Percentiles rank a stretch among this genome's conserved stretches.
These are phyloP conservation scores for Brachionus rubens DNA, from an alignment of 1,140 invertebrate species.

Conservation along the genomic window DNA sequence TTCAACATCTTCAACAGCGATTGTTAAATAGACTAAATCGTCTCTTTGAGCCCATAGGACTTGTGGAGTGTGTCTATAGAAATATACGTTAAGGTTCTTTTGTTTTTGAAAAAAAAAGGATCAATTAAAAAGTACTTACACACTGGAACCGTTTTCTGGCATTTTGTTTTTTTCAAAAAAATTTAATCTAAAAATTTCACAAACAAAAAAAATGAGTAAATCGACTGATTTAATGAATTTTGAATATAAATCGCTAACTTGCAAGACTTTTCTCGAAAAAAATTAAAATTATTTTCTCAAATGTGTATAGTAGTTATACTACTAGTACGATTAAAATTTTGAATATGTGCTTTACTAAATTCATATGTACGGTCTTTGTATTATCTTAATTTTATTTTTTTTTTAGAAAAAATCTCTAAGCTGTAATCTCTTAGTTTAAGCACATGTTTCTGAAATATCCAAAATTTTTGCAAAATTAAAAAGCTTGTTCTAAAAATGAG, in stretches of 20 bases:
- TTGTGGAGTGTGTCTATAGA: constrained; percentile 65
- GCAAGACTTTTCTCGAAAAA: constrained; percentile 17
- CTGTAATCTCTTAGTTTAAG: too few relatives aligned
- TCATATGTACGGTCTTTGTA: too few relatives aligned
- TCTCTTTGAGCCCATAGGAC: constrained; percentile 86
- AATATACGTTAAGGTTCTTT: not conserved
- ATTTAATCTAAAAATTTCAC: constrained; percentile 27
- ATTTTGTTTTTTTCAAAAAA: not conserved
- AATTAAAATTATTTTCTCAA: not conserved
- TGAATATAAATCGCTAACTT: constrained; percentile 6
- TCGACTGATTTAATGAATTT: too few relatives aligned
- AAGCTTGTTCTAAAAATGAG: too few relatives aligned
- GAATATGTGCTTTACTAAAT: too few relatives aligned
- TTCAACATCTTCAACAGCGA: constrained; percentile 83
- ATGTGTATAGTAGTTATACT: not conserved
- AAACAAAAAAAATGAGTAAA: too few relatives aligned
- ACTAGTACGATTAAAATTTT: not conserved
- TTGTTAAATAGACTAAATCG: constrained; percentile 75
- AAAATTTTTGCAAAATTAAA: too few relatives aligned
- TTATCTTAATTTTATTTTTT: too few relatives aligned
- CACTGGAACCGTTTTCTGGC: constrained; percentile 33
- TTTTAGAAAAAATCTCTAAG: too few relatives aligned
- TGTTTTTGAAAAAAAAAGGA: not conserved
- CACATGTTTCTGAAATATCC: too few relatives aligned
- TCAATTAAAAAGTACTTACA: constrained; percentile 22